Evolutionary conservation across 2,113 vertebrate genomes (phyloP), one percentile per base, ranked within the genome.

Genomic region (Symphodus melops): DNA sequence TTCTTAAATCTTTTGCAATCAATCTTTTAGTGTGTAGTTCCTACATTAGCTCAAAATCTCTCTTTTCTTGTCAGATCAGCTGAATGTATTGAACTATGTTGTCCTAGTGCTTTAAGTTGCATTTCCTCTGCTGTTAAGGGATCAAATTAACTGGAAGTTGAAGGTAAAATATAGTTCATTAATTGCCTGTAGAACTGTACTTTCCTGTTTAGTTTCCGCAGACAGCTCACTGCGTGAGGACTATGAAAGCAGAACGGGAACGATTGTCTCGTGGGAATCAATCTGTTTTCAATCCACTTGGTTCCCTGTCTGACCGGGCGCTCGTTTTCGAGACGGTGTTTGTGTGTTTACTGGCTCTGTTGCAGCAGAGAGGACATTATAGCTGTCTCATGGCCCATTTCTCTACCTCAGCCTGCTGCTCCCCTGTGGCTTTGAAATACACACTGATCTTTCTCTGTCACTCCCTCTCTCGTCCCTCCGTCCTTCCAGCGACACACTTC

Each of bases 351-450:
- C 72, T 73, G 60, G 66, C 62, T 84, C 57, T 76, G 25, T 57
- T 54, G 81, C 78, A 85, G 82, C 75, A 68, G 79, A 68, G 72
- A 70, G 82, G 78, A 85, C 84, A 84, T 90, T 88, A 86, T 75
- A 80, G 83, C 71, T 77, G 82, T 92, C 85, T 85, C 88, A 86
- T 78, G 85, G 77, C 79, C 87, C 88, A 88, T 90, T 88, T 89
- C 77, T 77, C 79, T 58, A 71, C 69, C 79, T 83, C 81, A 79
- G 74, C 55, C 36, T 55, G 61, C 77, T 78, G 74, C 76, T 86
- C 75, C 83, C 82, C 71, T 59, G 80, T 70, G 84, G 67, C 72
- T 60, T 57, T 52, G 51, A 72, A 67, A 86, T 68, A 70, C 79
- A 75, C 41, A 67, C 88, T 70, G 76, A 81, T 81, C 70, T 52